These are phyloP conservation scores for Alcis repandata DNA, from an alignment of 2,888 invertebrate genomes.

Conservation along the genomic window DNA sequence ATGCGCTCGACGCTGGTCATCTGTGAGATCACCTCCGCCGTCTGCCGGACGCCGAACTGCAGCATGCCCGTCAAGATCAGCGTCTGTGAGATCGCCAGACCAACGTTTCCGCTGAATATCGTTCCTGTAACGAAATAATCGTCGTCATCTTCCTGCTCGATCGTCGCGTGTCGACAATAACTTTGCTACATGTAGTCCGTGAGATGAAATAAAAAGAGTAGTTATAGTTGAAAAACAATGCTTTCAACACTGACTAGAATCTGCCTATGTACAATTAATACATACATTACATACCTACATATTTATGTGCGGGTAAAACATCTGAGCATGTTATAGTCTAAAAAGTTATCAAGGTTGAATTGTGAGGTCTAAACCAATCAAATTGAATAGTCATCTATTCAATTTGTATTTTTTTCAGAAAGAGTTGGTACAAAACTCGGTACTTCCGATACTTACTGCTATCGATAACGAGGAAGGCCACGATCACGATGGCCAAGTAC, in stretches of 20 bases:
- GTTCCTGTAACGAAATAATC: slow-evolving; percentile 66
- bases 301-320: too few species aligned
- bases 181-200: too few species aligned
- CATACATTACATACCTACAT: too few species aligned
- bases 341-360: not conserved
- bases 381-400: too few species aligned
- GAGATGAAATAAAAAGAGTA: too few species aligned
- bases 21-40: slow-evolving; percentile 89
- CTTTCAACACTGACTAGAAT: too few species aligned
- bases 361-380: too few species aligned
- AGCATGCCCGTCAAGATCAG: slow-evolving; percentile 90
- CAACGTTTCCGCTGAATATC: slow-evolving; percentile 89
- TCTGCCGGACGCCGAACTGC: slow-evolving; percentile 90
- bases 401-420: too few species aligned
- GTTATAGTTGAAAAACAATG: too few species aligned
- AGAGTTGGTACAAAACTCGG: not conserved
- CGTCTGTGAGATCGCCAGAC: slow-evolving; percentile 89
- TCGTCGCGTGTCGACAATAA: too few species aligned
- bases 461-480: slow-evolving; percentile 88
- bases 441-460: slow-evolving; percentile 70
- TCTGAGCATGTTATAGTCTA: too few species aligned
- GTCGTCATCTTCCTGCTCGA: not conserved
- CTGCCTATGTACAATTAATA: too few species aligned
- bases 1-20: slow-evolving; percentile 92
- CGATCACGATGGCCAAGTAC: slow-evolving; percentile 90